Percentiles rank a stretch among this genome's conserved stretches.
These are phyloP conservation scores for Vulpes vulpes DNA, from an alignment of 2,113 vertebrate species.

Conservation along the genomic window DNA sequence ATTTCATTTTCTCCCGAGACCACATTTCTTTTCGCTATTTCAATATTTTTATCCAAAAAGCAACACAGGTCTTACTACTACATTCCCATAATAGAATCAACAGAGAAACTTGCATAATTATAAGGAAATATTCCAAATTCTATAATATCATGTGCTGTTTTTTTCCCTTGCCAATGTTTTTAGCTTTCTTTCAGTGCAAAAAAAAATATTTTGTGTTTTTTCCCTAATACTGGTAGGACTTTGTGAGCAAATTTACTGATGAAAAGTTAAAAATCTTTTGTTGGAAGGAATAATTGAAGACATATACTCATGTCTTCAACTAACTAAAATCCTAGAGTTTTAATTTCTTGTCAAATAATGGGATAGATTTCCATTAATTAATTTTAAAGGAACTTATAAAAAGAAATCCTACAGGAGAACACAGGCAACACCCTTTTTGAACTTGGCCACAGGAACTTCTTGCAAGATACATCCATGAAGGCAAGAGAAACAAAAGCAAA, in stretches of 20 bases:
- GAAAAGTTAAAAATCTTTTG: not conserved
- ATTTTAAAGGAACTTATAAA: not conserved
- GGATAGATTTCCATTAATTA: not conserved
- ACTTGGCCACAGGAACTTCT: too few relatives aligned
- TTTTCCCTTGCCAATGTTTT: not conserved
- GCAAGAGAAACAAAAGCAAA: too few relatives aligned
- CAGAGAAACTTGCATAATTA: not conserved
- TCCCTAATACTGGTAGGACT: not conserved
- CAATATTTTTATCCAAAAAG: slow-evolving; percentile 65
- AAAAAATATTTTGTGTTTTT: slow-evolving; percentile 32
- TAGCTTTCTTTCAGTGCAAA: slow-evolving; percentile 31
- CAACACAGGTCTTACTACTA: slow-evolving; percentile 11
- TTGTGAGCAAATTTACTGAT: slow-evolving; percentile 38
- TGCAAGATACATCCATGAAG: too few relatives aligned
- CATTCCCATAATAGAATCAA: slow-evolving; percentile 41
- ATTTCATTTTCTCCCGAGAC: slow-evolving; percentile 44
- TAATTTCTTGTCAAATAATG: slow-evolving; percentile 38
- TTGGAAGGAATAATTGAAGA: not conserved
- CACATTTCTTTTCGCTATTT: slow-evolving; percentile 58
- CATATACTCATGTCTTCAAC: not conserved
- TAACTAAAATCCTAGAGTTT: not conserved
- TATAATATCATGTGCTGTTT: not conserved
- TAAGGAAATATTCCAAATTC: slow-evolving; percentile 24
- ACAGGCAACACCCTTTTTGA: too few relatives aligned
- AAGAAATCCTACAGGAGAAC: too few relatives aligned